phyloP scores from a whole-genome alignment of 2,888 invertebrate genomes.

The Phengaris arion region DNA sequence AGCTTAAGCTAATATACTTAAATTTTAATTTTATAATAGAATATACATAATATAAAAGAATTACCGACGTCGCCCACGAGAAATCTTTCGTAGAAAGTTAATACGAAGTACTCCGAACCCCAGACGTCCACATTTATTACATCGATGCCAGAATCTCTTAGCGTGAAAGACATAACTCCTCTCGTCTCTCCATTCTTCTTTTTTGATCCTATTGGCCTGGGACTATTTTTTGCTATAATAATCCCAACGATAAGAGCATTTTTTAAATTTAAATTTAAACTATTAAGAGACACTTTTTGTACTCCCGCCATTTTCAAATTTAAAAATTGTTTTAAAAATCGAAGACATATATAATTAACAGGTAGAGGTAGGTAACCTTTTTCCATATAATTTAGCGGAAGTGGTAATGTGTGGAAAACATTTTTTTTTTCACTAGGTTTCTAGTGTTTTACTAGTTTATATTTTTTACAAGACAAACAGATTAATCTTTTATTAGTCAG shows the following conservation, averaged over 20 bases:
- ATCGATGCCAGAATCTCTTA: conserved; percentile 85
- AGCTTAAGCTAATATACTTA: neutral
- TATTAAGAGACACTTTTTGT: conserved; percentile 62
- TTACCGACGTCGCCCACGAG: conserved; percentile 85
- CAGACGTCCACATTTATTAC: conserved; percentile 88
- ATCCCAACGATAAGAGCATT: conserved; percentile 77
- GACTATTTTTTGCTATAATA: conserved; percentile 83
- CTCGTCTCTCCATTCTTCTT: conserved; percentile 76
- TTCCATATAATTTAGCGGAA: too few relatives aligned
- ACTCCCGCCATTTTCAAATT: conserved; percentile 63
- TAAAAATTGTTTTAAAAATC: neutral
- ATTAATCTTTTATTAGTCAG: too few relatives aligned
- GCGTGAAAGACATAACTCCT: conserved; percentile 87
- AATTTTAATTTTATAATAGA: too few relatives aligned
- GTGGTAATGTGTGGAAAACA: too few relatives aligned
- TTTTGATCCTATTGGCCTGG: conserved; percentile 72
- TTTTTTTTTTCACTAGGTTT: too few relatives aligned
- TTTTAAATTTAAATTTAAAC: conserved; percentile 65
- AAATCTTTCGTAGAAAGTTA: conserved; percentile 81
- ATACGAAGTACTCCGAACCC: conserved; percentile 83
- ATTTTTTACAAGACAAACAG: too few relatives aligned
- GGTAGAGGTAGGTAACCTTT: too few relatives aligned
- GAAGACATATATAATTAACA: too few relatives aligned
- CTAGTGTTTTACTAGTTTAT: too few relatives aligned
- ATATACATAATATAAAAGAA: conserved; percentile 1